A percentile compares a stretch with the other conserved stretches of the same genome.
These are phyloP conservation scores for Thalassoma bifasciatum DNA, from an alignment of 2,113 vertebrate species.

Conservation along the genomic window DNA sequence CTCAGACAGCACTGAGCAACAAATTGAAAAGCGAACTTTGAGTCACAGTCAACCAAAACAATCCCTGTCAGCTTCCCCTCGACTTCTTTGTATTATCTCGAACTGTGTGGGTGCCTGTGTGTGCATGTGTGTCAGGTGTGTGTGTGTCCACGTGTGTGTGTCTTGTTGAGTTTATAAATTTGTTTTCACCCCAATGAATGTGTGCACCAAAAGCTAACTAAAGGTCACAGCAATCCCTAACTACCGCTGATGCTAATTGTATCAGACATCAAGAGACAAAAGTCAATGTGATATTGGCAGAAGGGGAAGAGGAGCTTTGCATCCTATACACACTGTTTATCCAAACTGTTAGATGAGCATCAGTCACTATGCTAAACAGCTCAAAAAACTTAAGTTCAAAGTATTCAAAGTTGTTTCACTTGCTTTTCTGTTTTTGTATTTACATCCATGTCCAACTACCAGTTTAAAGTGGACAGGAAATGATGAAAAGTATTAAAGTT, in stretches of 20 bases:
- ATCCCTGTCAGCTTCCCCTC: conserved; percentile 23
- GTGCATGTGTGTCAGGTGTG: not conserved
- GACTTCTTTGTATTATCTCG: not conserved
- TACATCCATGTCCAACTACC: not conserved
- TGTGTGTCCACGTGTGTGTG: too few relatives aligned
- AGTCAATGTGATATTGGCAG: conserved; percentile 12
- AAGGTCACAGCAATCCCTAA: conserved; percentile 16
- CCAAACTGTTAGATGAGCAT: not conserved
- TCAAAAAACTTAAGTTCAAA: not conserved
- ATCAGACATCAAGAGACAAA: conserved; percentile 16
- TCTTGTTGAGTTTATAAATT: conserved; percentile 2
- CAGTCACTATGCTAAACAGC: not conserved
- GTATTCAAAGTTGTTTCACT: not conserved
- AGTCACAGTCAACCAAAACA: conserved; percentile 11
- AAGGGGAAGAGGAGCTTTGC: not conserved
- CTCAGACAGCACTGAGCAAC: conserved; percentile 5
- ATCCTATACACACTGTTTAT: conserved; percentile 3
- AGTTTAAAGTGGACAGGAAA: too few relatives aligned
- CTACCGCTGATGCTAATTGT: conserved; percentile 15
- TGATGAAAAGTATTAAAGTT: conserved; percentile 2
- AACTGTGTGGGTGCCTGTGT: conserved; percentile 10
- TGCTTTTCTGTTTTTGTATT: not conserved
- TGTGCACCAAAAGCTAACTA: conserved; percentile 5
- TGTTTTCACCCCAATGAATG: conserved; percentile 12
- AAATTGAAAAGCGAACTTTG: conserved; percentile 11